A percentile compares a stretch with the other conserved stretches of the same genome.
These are phyloP conservation scores for Chiloscyllium punctatum DNA, from an alignment of 2,797 vertebrate genomes.

Conservation along the genomic window DNA sequence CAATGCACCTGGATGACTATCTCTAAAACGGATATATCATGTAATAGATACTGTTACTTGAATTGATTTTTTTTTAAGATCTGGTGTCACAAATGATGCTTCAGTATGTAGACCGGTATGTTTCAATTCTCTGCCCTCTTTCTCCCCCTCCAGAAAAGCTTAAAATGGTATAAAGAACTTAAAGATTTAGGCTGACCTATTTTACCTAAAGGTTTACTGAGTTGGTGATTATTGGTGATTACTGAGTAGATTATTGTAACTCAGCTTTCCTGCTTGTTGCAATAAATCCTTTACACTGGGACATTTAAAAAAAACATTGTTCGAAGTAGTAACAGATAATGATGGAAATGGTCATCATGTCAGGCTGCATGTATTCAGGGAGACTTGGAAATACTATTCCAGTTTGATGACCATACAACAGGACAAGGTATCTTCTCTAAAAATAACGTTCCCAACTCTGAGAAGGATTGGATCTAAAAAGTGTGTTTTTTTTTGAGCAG, in stretches of 20 bases:
- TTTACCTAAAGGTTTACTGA: neutral
- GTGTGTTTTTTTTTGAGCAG: neutral
- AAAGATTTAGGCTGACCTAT: neutral
- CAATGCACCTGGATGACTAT: neutral
- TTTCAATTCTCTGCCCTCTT: neutral
- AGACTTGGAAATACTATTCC: neutral
- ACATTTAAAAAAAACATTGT: neutral
- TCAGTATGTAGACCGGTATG: neutral
- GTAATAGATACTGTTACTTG: neutral
- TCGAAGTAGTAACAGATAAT: neutral
- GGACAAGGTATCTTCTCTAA: neutral
- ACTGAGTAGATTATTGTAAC: neutral
- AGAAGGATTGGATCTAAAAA: neutral
- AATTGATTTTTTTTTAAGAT: constrained; percentile 27
- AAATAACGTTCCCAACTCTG: neutral
- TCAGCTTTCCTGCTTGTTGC: neutral
- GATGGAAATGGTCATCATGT: neutral
- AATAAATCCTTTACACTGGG: neutral
- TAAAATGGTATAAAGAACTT: neutral
- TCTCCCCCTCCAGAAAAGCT: neutral
- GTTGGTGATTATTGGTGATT: too few species aligned
- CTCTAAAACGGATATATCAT: neutral
- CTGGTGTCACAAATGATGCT: constrained; percentile 13
- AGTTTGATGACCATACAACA: neutral
- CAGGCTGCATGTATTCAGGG: neutral